A percentile compares a stretch with the other conserved stretches of the same genome.
phyloP scores from a whole-genome alignment of 64 coral and sea anemone genomes.

The Porites lutea region DNA sequence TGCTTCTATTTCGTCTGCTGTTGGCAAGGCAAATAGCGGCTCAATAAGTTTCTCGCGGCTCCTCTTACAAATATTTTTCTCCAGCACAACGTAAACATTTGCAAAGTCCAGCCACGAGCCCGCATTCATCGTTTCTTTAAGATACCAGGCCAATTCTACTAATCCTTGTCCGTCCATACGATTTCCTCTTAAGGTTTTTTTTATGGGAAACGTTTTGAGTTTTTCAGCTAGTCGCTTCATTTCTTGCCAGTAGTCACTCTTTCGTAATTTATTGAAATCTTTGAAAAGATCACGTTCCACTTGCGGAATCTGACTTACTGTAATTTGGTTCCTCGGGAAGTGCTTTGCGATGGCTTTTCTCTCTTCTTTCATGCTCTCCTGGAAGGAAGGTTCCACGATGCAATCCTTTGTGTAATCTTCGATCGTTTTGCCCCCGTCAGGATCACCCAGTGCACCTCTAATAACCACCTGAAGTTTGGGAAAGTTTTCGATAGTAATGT shows the following conservation, averaged over 20 bases:
- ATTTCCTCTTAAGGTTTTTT: constrained; percentile 12
- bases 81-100: constrained; percentile 44
- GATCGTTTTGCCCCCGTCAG: constrained; percentile 3
- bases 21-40: constrained; percentile 3
- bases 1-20: constrained; percentile 4
- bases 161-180: constrained; percentile 31
- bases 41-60: constrained; percentile 33
- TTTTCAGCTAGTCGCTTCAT: background rate
- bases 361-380: constrained; percentile 43
- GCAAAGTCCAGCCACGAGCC: constrained; percentile 50
- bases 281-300: constrained; percentile 39
- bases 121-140: constrained; percentile 26
- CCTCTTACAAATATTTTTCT: constrained; percentile 50
- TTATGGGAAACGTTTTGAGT: constrained; percentile 21
- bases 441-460: background rate
- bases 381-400: background rate
- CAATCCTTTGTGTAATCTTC: constrained; percentile 28
- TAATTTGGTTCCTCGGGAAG: constrained; percentile 25
- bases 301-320: constrained; percentile 28
- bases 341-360: constrained; percentile 23
- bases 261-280: constrained; percentile 18
- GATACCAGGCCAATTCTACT: background rate
- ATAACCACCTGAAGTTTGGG: constrained; percentile 36
- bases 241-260: background rate
- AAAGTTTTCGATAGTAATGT: constrained; percentile 18